Evolutionary conservation across 2,888 invertebrate genomes (phyloP).

Genomic region (Oscheius myriophilus): DNA sequence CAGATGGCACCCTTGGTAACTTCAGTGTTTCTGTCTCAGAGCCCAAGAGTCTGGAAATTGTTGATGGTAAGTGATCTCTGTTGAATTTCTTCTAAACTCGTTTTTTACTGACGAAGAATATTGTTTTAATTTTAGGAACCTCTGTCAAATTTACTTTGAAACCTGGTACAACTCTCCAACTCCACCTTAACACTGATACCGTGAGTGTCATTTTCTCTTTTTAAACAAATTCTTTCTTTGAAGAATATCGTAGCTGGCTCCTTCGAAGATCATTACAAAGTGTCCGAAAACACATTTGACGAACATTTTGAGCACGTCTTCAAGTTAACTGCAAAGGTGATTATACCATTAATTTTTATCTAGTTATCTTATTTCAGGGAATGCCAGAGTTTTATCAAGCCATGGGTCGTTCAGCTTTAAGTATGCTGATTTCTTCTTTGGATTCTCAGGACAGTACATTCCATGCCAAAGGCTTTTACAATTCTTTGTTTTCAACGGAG

Average conservation of each 20-base stretch:
- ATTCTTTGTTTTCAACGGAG: not conserved
- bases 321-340: slow-evolving; percentile 19
- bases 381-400: slow-evolving; percentile 26
- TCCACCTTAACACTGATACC: too few species aligned
- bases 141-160: too few species aligned
- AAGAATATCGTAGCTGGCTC: not conserved
- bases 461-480: slow-evolving; percentile 17
- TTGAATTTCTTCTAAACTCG: too few species aligned
- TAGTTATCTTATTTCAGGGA: slow-evolving; percentile 3
- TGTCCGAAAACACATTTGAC: not conserved
- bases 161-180: too few species aligned
- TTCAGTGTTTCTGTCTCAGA: too few species aligned
- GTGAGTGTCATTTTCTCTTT: too few species aligned
- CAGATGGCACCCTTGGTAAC: too few species aligned
- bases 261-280: not conserved
- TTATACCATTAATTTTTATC: not conserved
- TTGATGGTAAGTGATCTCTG: too few species aligned
- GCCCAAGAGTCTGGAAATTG: too few species aligned
- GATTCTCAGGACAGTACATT: slow-evolving; percentile 12
- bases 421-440: slow-evolving; percentile 7
- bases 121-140: too few species aligned
- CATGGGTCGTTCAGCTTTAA: slow-evolving; percentile 24
- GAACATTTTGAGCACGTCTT: not conserved
- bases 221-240: too few species aligned
- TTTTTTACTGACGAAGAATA: too few species aligned